Base-by-base conservation (phyloP, 2,888 invertebrate species). In the Sceliomorpha sp. region DNA sequence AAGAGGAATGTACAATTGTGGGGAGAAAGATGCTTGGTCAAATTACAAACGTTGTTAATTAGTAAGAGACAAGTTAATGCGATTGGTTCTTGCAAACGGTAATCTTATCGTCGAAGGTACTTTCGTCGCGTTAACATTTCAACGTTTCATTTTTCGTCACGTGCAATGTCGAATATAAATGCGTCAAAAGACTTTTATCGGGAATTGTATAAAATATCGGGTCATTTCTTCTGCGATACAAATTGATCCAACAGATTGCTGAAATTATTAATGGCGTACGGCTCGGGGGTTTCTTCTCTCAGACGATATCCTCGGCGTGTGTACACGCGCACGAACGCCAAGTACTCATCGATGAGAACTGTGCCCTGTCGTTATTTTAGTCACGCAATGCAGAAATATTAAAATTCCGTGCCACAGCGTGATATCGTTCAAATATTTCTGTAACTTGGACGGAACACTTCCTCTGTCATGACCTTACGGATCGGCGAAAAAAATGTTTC, bases 331-430 rank as follows among this genome's bases (percentile, higher is more conserved):
- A 32, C 10, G 5, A 24, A 31, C 9, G 36, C 6, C 51, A 51
- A 56, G 60, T 60, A 53, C 42, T 27, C 55, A 45, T 45, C 47
- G 66, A 40, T 58, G 59, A 37, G 47, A 68, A 58, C 55, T 42
- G 31, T 17, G 53, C 37, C 37, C 3, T 50, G 64, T 56, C 58
- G 53, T 70, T 59, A 34, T 51, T 53, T 27, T 37, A 67, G 74
- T 74, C 78, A 77, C 76, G 78, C 75, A 70, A 78, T 69, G 60
- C 64, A 48, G 44, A 70, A 72, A 71, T 72, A 72, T 74, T 74
- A 64, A 73, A 75, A 75, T 64, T 72, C 62, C 73, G 75, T 75
- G 74, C 72, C 72, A 74, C 58, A 51, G 56, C 59, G 74, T 70
- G 74, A 75, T 70, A 71, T 77, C 77, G 74, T 74, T 69, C 31